These are phyloP conservation scores for Drosophila varians DNA, from an alignment of 1,140 invertebrate genomes.

Conservation along the genomic window DNA sequence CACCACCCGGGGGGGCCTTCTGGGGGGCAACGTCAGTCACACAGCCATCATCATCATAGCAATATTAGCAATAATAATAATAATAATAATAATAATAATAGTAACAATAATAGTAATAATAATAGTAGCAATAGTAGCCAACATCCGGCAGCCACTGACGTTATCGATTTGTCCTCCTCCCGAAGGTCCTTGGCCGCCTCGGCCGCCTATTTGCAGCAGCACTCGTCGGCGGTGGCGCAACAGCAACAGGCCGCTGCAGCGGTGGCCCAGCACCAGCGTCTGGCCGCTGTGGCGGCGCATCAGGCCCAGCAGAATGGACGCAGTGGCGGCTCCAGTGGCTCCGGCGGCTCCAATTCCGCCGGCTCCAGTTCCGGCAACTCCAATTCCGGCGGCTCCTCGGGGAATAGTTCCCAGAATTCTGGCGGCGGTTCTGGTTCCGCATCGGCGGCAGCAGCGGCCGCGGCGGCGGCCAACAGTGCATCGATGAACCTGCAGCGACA, in stretches of 20 bases:
- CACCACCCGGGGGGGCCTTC: too few species aligned
- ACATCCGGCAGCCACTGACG: constrained; percentile 74
- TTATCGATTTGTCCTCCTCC: constrained; percentile 83
- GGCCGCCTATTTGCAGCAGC: constrained; percentile 70
- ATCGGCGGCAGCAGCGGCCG: constrained; percentile 36
- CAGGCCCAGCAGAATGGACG: constrained; percentile 68
- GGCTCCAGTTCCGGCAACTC: constrained; percentile 1
- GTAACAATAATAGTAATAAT: constrained; percentile 17
- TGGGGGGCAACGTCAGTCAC: constrained; percentile 50
- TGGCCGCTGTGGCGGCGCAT: constrained; percentile 48
- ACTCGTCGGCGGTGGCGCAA: constrained; percentile 56
- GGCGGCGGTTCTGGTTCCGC: constrained; percentile 7
- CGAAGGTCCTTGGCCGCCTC: constrained; percentile 82
- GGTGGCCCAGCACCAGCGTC: constrained; percentile 58
- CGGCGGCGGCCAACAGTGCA: constrained; percentile 50
- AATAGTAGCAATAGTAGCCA: constrained; percentile 36
- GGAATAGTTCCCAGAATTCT: constrained; percentile 4
- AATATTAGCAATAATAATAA: constrained; percentile 17
- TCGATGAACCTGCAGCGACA: constrained; percentile 80
- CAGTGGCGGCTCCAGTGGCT: constrained; percentile 24
- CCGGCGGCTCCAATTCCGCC: background rate
- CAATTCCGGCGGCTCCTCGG: constrained; percentile 1
- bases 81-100: constrained; percentile 24
- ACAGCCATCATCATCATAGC: constrained; percentile 49
- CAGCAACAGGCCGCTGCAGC: constrained; percentile 50